Conservation (phyloP, 1,140 invertebrate species). For the Drosophila persimilis region DNA sequence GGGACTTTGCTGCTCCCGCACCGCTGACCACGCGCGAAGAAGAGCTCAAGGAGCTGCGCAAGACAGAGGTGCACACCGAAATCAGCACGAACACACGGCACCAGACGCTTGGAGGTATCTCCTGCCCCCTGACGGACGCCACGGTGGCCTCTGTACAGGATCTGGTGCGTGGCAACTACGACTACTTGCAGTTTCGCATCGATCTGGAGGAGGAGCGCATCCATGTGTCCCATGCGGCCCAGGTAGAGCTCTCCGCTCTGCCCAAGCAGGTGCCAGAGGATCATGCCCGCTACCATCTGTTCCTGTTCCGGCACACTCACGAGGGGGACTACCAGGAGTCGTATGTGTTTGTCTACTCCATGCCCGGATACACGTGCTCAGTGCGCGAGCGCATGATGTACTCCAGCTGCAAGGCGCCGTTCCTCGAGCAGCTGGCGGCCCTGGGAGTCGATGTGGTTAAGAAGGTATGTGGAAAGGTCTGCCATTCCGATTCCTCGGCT, state of each 20-base stretch:
- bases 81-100: slow-evolving; percentile 93
- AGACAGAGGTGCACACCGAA: slow-evolving; percentile 89
- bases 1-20: slow-evolving; percentile 90
- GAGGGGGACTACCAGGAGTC: slow-evolving; percentile 95
- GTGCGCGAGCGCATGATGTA: slow-evolving; percentile 99
- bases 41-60: slow-evolving; percentile 91
- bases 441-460: slow-evolving; percentile 90
- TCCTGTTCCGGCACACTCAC: slow-evolving; percentile 94
- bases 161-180: slow-evolving; percentile 86
- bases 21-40: slow-evolving; percentile 95
- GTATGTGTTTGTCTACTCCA: slow-evolving; percentile 98
- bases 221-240: slow-evolving; percentile 86
- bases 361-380: slow-evolving; percentile 96
- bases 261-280: slow-evolving; percentile 91
- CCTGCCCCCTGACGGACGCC: slow-evolving; percentile 94
- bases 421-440: slow-evolving; percentile 91
- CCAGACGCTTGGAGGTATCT: slow-evolving; percentile 95
- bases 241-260: slow-evolving; percentile 86
- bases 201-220: slow-evolving; percentile 83
- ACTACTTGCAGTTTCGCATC: slow-evolving; percentile 91
- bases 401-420: slow-evolving; percentile 96
- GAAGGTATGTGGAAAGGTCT: slow-evolving; percentile 87
- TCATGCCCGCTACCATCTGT: slow-evolving; percentile 95
- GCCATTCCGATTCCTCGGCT: neutral
- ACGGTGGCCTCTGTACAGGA: slow-evolving; percentile 90